These are phyloP conservation scores for Lottia gigantea DNA, from an alignment of 2,888 invertebrate species.

Conservation along the genomic window DNA sequence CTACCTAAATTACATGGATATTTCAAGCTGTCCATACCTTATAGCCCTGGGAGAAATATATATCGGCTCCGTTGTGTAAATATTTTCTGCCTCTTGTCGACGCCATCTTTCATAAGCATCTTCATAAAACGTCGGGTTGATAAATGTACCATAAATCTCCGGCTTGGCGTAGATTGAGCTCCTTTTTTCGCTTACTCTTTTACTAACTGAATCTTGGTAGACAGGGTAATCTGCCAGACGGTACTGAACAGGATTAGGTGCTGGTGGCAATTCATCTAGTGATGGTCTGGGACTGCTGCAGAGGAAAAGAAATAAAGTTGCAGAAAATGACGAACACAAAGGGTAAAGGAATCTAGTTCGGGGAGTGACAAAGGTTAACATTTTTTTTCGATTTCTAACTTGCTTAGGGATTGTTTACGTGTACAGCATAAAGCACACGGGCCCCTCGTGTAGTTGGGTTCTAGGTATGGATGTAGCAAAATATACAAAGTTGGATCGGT, in stretches of 20 bases:
- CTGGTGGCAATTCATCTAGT: background rate
- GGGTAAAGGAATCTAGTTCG: too few relatives aligned
- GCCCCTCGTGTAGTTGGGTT: too few relatives aligned
- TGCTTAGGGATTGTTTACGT: too few relatives aligned
- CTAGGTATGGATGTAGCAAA: too few relatives aligned
- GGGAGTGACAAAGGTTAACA: too few relatives aligned
- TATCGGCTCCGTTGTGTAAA: conserved; percentile 13
- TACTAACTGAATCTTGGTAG: background rate
- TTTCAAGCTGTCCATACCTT: conserved; percentile 15
- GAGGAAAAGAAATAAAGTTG: too few relatives aligned
- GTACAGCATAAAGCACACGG: too few relatives aligned
- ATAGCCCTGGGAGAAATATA: conserved; percentile 25
- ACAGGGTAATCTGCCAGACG: background rate
- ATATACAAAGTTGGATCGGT: too few relatives aligned
- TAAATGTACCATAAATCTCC: conserved; percentile 29
- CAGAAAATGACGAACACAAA: too few relatives aligned
- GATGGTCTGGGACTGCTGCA: background rate
- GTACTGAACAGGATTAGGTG: conserved; percentile 4
- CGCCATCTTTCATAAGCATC: conserved; percentile 28
- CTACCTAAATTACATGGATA: too few relatives aligned
- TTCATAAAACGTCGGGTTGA: conserved; percentile 31
- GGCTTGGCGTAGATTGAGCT: conserved; percentile 23
- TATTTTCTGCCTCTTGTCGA: conserved; percentile 14
- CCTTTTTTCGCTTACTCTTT: background rate
- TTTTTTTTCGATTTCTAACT: too few relatives aligned